Base-by-base conservation (phyloP, 2,797 vertebrate species). In the Lithobates pipiens region DNA sequence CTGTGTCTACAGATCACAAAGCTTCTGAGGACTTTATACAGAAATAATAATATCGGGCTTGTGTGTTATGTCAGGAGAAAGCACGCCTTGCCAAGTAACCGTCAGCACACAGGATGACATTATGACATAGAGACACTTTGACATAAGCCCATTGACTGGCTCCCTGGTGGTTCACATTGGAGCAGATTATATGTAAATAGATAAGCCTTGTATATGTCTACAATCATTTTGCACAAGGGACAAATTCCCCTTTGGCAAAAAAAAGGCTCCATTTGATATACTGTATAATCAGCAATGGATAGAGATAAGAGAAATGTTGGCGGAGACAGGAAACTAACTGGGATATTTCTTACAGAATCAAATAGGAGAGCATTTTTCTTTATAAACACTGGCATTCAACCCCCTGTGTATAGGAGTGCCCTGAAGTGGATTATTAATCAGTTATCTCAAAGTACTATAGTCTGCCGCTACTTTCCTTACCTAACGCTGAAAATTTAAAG, bases 151-250 rank as follows among this genome's bases (percentile, higher is more conserved):
- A 87, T 73, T 67, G 76, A 83, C 61, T 75, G 71, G 10, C 13
- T 80, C 81, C 73, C 86, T 71, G 76, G 86, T 75, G 71, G 81
- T 70, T 87, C 42, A 67, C 71, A 84, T 80, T 80, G 46, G 63
- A 63, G 76, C 70, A 87, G 71, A 83, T 87, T 80, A 87, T 87
- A 84, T 87, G 81, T 84, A 87, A 83, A 87, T 84, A 87, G 81
- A 87, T 87, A 83, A 79, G 71, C 70, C 86, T 76, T 80, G 61
- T 80, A 80, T 83, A 70, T 84, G 86, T 80, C 81, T 80, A 74
- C 70, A 87, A 83, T 80, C 21, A 76, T 87, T 78, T 84, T 39
- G 75, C 81, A 84, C 81, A 75, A 61, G 86, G 81, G 76, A 83
- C 70, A 69, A 46, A 69, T 83, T 80, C 50, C 86, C 81, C 86